These are phyloP conservation scores for Cladopsammia gracilis DNA, from an alignment of 64 coral and sea anemone genomes.

Conservation along the genomic window DNA sequence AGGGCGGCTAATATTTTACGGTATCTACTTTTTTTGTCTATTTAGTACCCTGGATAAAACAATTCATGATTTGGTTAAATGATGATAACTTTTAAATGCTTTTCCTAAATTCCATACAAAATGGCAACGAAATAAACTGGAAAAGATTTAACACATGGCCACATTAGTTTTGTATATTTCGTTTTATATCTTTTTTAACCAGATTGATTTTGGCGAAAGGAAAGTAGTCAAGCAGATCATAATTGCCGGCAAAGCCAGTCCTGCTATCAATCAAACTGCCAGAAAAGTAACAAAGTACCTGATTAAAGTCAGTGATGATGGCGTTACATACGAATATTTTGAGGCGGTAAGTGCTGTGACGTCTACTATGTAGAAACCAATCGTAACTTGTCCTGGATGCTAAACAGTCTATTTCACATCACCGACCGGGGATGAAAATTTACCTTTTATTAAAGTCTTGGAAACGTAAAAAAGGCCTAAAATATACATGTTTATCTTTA, in stretches of 20 bases:
- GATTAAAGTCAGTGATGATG: constrained; percentile 66
- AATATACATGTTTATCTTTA: too few relatives aligned
- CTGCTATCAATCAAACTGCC: constrained; percentile 66
- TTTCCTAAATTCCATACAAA: too few relatives aligned
- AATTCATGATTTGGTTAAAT: too few relatives aligned
- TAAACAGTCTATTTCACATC: background rate
- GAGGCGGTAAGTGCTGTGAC: constrained; percentile 19
- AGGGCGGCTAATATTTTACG: too few relatives aligned
- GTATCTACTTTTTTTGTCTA: too few relatives aligned
- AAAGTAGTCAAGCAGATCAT: constrained; percentile 47
- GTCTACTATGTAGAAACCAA: background rate
- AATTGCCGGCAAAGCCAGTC: constrained; percentile 61
- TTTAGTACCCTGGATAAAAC: too few relatives aligned
- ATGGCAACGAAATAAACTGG: too few relatives aligned
- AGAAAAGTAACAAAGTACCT: constrained; percentile 76
- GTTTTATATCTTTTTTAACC: background rate
- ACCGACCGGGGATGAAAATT: too few relatives aligned
- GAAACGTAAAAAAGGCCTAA: too few relatives aligned
- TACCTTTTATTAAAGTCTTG: too few relatives aligned
- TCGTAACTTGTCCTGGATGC: background rate
- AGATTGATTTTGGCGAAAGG: constrained; percentile 16
- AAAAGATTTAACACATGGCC: too few relatives aligned
- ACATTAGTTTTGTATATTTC: background rate
- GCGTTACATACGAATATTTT: constrained; percentile 60
- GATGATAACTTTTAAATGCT: too few relatives aligned